Evolutionary conservation across 2,113 vertebrate genomes (phyloP).

Genomic region (Heliornis fulica): DNA sequence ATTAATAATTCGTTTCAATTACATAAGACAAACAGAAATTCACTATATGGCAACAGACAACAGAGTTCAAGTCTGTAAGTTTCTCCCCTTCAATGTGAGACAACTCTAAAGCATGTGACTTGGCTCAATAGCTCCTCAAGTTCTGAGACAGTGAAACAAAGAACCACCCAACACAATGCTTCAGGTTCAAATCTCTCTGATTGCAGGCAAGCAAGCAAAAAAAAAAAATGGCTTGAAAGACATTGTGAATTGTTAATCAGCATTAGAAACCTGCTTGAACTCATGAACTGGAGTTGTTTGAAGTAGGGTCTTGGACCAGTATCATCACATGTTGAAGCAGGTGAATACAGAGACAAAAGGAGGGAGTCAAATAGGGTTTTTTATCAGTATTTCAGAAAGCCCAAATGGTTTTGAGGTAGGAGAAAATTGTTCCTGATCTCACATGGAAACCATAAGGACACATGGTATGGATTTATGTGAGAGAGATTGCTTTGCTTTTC

Average conservation of each 20-base stretch:
- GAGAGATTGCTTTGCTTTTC: background rate
- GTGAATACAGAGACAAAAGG: background rate
- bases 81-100: background rate
- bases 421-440: background rate
- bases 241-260: background rate
- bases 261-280: background rate
- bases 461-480: no score
- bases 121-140: background rate
- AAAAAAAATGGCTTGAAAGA: background rate
- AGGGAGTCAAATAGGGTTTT: background rate
- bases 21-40: background rate
- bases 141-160: background rate
- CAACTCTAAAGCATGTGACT: background rate
- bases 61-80: background rate
- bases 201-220: background rate
- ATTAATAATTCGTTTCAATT: background rate
- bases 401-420: background rate
- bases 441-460: background rate
- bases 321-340: background rate
- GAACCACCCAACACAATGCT: background rate
- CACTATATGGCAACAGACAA: background rate
- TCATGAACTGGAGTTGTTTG: background rate
- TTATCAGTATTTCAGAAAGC: background rate
- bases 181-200: background rate
- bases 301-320: background rate